phyloP scores from a whole-genome alignment of 2,888 invertebrate species.

The Meiosimyza decipiens region DNA sequence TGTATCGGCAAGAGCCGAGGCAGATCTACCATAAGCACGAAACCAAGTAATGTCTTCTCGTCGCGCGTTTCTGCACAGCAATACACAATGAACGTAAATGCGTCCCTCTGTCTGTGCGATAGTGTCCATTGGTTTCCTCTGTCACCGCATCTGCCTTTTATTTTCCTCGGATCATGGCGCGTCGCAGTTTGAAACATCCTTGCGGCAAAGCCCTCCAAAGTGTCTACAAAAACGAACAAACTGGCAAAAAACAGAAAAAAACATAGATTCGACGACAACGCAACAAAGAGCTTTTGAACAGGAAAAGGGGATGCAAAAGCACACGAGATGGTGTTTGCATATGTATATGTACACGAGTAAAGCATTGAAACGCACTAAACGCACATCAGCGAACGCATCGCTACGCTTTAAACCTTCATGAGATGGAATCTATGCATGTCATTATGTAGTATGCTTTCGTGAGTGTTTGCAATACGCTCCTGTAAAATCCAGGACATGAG shows the following conservation, averaged over 20 bases:
- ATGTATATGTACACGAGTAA: not conserved
- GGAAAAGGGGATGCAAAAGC: constrained; percentile 1
- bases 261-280: constrained; percentile 2
- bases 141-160: too few species aligned
- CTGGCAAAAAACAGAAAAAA: not conserved
- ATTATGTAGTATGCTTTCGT: too few species aligned
- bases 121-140: not conserved
- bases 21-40: not conserved
- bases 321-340: not conserved
- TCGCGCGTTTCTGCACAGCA: not conserved
- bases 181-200: constrained; percentile 21
- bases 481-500: constrained; percentile 33
- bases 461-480: not conserved
- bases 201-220: constrained; percentile 29
- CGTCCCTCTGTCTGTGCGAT: constrained; percentile 5
- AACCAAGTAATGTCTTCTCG: not conserved
- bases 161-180: constrained; percentile 10
- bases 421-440: not conserved
- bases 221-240: constrained; percentile 21
- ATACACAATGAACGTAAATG: not conserved
- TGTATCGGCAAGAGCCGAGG: constrained; percentile 43
- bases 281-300: constrained; percentile 19
- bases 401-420: constrained; percentile 3
- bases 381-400: constrained; percentile 21
- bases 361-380: constrained; percentile 21